Conservation (phyloP, 2,113 vertebrate species). For the Vanacampus margaritifer region DNA sequence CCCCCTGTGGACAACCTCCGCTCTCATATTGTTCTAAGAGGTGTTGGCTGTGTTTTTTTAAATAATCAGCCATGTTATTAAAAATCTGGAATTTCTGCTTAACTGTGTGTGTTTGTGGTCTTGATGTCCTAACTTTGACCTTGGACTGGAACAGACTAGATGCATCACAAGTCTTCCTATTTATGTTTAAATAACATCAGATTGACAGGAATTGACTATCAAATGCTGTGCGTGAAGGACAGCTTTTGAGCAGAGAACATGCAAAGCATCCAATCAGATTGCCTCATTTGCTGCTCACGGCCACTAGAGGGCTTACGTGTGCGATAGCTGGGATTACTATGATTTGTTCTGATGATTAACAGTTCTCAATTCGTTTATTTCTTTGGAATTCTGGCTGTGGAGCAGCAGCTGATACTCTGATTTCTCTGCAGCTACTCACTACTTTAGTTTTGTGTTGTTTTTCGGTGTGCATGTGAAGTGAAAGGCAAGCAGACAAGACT, state of each 20-base stretch:
- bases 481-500: not conserved
- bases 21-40: constrained; percentile 57
- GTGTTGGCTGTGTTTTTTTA: constrained; percentile 56
- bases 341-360: not conserved
- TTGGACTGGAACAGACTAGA: constrained; percentile 19
- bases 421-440: not conserved
- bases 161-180: constrained; percentile 27
- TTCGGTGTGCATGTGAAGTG: not conserved
- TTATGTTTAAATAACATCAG: constrained; percentile 13
- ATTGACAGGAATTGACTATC: not conserved
- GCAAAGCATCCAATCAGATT: not conserved
- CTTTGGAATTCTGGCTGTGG: not conserved
- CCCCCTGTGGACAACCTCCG: constrained; percentile 39
- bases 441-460: not conserved
- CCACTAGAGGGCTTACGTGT: not conserved
- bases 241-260: not conserved
- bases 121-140: constrained; percentile 31
- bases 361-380: not conserved
- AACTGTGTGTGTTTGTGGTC: constrained; percentile 27
- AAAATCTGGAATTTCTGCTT: constrained; percentile 28
- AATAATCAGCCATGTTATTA: constrained; percentile 58
- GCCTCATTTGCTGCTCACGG: not conserved
- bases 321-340: not conserved
- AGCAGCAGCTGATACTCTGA: not conserved
- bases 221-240: not conserved